Evolutionary conservation across 2,888 invertebrate genomes (phyloP), one percentile per base, ranked within the genome.

Genomic region (Scaptomyza caliginosa): DNA sequence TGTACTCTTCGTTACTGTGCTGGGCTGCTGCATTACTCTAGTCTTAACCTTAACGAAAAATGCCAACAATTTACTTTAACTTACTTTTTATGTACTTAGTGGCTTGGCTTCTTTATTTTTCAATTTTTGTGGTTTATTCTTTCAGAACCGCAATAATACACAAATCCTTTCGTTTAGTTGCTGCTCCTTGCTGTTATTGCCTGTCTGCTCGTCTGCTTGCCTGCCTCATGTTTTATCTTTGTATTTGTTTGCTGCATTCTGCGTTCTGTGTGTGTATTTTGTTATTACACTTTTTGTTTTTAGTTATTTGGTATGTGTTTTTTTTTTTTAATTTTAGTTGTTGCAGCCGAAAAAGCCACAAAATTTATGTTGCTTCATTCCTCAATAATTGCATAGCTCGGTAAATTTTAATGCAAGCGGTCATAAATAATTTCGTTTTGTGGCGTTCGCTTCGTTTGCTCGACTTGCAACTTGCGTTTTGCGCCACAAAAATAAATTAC

Each of bases 381-480:
- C 66, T 81, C 88, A 87, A 79, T 86, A 86, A 86, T 86, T 87
- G 85, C 85, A 86, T 86, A 86, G 81, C 84, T 82, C 78, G 74
- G 86, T 80, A 83, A 77, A 86, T 81, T 86, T 88, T 85, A 82
- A 85, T 86, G 88, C 87, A 84, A 86, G 82, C 80, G 85, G 74
- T 84, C 88, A 88, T 88, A 86, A 86, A 86, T 86, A 86, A 85
- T 78, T 86, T 73, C 62, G 72, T 68, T 66, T 57, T 74, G 69
- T 74, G 74, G 58, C 13, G 34, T 34, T 34, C 13, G 32, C 51
- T 77, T 74, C 59, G 64, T 67, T 74, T 67, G 66, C 54, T 66
- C 59, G 64, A 68, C 74, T 65, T 74, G n/a, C n/a, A n/a, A n/a
- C n/a, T n/a, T n/a, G n/a, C n/a, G n/a, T n/a, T n/a, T n/a, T n/a